Conservation (phyloP, 2,797 vertebrate species). For the Sebastes hubbsi region DNA sequence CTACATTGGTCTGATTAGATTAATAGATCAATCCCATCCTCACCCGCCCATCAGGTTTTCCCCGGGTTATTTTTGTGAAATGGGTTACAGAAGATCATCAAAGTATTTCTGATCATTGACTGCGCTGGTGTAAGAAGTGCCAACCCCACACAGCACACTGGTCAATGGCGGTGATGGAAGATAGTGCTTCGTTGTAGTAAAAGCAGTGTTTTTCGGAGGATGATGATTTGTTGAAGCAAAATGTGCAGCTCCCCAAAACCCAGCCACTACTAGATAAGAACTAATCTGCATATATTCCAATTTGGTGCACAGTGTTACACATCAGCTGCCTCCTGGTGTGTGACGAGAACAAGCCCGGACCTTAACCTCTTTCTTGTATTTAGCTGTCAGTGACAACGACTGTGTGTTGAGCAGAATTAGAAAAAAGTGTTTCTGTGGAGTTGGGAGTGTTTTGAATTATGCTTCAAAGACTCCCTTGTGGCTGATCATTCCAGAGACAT, state of each 20-base stretch:
- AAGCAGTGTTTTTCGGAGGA: neutral
- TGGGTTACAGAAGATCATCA: constrained; percentile 73
- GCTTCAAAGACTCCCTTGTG: constrained; percentile 39
- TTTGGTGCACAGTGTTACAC: constrained; percentile 61
- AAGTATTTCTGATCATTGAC: constrained; percentile 65
- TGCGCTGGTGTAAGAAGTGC: constrained; percentile 20
- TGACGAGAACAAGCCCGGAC: constrained; percentile 66
- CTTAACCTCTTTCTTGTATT: constrained; percentile 60
- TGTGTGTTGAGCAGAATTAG: constrained; percentile 41
- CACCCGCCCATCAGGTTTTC: constrained; percentile 64
- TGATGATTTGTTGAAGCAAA: constrained; percentile 8
- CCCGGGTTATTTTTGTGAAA: constrained; percentile 78
- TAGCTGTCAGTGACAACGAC: constrained; percentile 59
- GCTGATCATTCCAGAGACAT: constrained; percentile 45
- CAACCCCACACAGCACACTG: constrained; percentile 15
- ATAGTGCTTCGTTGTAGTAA: neutral
- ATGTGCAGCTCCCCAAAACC: constrained; percentile 31
- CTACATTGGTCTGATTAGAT: constrained; percentile 80
- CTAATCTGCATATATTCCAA: constrained; percentile 72
- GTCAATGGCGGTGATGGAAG: constrained; percentile 6
- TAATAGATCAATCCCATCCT: constrained; percentile 81
- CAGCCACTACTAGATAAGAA: constrained; percentile 30
- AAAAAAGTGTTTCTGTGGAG: constrained; percentile 16
- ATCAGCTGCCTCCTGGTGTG: constrained; percentile 68
- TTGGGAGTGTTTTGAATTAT: constrained; percentile 51